Evolutionary conservation across 2,797 vertebrate genomes (phyloP).

Genomic region (Chaenodraco wilsoni): DNA sequence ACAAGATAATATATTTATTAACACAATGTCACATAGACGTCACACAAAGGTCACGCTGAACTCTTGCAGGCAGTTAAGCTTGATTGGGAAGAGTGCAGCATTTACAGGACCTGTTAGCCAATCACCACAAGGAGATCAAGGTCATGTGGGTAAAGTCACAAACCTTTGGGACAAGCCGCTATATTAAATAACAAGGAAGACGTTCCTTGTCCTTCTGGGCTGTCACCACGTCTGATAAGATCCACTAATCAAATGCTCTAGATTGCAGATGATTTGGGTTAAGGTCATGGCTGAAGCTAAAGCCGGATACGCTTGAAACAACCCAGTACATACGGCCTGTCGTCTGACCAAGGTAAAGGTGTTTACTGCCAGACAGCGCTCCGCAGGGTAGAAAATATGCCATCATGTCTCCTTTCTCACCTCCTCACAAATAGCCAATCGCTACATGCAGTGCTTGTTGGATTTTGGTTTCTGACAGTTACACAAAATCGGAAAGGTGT

Average conservation of each 20-base stretch:
- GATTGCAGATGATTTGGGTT: constrained; percentile 18
- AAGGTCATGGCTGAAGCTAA: constrained; percentile 7
- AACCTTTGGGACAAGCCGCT: constrained; percentile 24
- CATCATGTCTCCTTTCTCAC: background rate
- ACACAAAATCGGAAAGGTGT: background rate
- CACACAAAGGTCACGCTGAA: constrained; percentile 15
- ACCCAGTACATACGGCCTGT: too few species aligned
- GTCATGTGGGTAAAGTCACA: constrained; percentile 22
- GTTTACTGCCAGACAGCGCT: background rate
- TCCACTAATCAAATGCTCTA: constrained; percentile 35
- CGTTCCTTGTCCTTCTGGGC: constrained; percentile 29
- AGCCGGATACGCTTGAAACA: background rate
- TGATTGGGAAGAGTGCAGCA: constrained; percentile 18
- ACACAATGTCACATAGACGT: background rate
- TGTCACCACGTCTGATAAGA: constrained; percentile 41
- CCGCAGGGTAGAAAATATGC: background rate
- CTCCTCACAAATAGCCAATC: background rate
- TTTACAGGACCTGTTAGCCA: constrained; percentile 20
- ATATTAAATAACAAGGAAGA: constrained; percentile 34
- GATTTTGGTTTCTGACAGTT: background rate
- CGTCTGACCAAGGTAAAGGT: background rate
- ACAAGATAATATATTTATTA: constrained; percentile 17
- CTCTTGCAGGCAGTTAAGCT: background rate
- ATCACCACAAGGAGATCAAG: constrained; percentile 32
- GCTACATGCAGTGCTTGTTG: background rate